Conservation (phyloP, 2,113 vertebrate species). For the Rhinopithecus roxellana region DNA sequence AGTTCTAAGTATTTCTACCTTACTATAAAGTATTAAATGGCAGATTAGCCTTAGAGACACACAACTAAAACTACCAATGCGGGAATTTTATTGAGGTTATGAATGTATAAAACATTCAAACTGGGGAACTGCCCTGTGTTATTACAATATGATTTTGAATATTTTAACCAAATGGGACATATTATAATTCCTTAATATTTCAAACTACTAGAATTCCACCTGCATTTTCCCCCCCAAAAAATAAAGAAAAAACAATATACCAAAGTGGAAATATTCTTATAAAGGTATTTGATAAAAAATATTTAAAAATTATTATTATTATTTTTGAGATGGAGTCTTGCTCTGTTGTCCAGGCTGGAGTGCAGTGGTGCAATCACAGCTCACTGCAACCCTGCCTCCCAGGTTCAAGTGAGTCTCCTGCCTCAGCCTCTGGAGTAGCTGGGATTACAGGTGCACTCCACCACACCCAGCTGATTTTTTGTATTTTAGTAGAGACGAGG, state of each 20-base stretch:
- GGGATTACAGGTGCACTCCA: too few species aligned
- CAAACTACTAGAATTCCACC: not conserved
- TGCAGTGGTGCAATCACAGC: too few species aligned
- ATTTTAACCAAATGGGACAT: not conserved
- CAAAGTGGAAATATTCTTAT: not conserved
- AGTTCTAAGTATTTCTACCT: not conserved
- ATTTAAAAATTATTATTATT: not conserved
- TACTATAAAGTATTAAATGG: not conserved
- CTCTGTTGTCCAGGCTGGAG: too few species aligned
- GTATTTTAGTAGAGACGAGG: too few species aligned
- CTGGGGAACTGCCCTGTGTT: not conserved
- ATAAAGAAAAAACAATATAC: not conserved
- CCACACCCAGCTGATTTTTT: too few species aligned
- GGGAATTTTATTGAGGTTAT: not conserved
- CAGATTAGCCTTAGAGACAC: not conserved
- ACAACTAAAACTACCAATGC: not conserved
- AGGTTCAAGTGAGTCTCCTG: too few species aligned
- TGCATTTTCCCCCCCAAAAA: not conserved
- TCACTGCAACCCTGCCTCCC: too few species aligned
- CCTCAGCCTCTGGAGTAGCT: too few species aligned
- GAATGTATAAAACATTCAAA: constrained; percentile 15
- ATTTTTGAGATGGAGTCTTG: too few species aligned
- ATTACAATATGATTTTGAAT: not conserved
- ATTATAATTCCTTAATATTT: constrained; percentile 6
- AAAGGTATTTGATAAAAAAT: not conserved